Evolutionary conservation across 2,888 invertebrate genomes (phyloP).

Genomic region (Plemyria rubiginata): DNA sequence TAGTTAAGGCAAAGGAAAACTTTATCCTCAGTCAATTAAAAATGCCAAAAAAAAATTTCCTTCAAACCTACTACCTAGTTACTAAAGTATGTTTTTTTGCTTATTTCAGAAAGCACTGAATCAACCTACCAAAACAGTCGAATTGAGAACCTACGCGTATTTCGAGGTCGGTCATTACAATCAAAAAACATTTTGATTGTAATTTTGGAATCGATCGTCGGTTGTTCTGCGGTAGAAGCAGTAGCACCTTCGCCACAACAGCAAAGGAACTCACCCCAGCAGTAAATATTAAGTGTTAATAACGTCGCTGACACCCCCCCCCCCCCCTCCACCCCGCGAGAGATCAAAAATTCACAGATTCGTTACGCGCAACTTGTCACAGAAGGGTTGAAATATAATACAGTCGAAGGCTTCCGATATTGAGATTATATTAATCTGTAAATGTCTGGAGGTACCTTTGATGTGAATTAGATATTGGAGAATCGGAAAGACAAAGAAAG

Average conservation of each 20-base stretch:
- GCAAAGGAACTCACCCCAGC: constrained; percentile 45
- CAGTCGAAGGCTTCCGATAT: constrained; percentile 40
- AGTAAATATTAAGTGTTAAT: constrained; percentile 80
- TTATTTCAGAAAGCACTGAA: neutral
- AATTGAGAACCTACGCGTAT: too few species aligned
- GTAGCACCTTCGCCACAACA: constrained; percentile 19
- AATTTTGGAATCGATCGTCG: constrained; percentile 1
- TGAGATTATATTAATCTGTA: constrained; percentile 43
- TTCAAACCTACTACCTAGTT: too few species aligned
- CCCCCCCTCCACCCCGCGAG: constrained; percentile 51
- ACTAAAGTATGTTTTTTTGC: too few species aligned
- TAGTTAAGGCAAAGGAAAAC: too few species aligned
- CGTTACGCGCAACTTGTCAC: constrained; percentile 65
- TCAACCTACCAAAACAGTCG: too few species aligned
- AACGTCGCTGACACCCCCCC: constrained; percentile 66
- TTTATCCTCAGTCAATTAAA: too few species aligned
- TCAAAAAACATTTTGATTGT: too few species aligned
- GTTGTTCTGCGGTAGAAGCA: constrained; percentile 4
- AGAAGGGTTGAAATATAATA: constrained; percentile 56
- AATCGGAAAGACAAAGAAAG: constrained; percentile 25
- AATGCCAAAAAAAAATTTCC: too few species aligned
- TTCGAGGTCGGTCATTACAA: too few species aligned
- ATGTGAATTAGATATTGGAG: constrained; percentile 41
- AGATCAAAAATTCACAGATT: constrained; percentile 78
- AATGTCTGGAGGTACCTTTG: constrained; percentile 35